These are phyloP conservation scores for Cacatua alba DNA, from an alignment of 2,113 vertebrate genomes.

Conservation along the genomic window DNA sequence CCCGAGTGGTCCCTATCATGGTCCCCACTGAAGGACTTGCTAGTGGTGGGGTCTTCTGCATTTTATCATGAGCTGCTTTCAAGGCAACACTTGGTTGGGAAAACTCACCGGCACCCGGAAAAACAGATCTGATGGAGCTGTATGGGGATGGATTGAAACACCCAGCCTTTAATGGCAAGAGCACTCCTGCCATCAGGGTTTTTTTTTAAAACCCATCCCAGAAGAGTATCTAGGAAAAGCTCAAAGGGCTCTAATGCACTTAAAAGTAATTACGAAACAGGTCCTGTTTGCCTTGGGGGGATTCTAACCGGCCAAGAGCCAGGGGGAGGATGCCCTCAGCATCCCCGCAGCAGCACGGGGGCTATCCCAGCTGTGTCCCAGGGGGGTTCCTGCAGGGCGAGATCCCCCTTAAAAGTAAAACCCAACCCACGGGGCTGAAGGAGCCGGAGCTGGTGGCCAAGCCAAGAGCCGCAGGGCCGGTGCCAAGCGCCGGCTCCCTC, in stretches of 20 bases:
- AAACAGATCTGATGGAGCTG: not conserved
- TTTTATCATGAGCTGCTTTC: not conserved
- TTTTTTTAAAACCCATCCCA: not conserved
- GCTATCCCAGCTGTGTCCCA: fast-evolving
- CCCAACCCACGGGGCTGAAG: not conserved
- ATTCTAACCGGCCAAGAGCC: not conserved
- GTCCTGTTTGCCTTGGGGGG: not conserved
- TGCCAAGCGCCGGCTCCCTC: slow-evolving; percentile 60
- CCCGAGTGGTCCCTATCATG: fast-evolving
- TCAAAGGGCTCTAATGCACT: not conserved
- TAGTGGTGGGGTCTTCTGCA: no score
- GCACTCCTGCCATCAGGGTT: not conserved
- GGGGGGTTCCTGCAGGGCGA: not conserved
- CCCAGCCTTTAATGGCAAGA: not conserved
- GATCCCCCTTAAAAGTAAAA: not conserved
- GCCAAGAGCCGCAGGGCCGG: slow-evolving; percentile 55
- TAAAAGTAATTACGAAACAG: not conserved
- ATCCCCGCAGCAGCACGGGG: not conserved
- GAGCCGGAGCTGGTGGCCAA: slow-evolving; percentile 2
- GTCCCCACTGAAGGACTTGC: fast-evolving
- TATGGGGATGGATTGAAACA: not conserved
- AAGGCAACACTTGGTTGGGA: not conserved
- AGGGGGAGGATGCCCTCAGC: not conserved
- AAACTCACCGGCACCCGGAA: fast-evolving
- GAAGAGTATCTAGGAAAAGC: not conserved